These are phyloP conservation scores for Anableps anableps DNA, from an alignment of 2,797 vertebrate species.

Conservation along the genomic window DNA sequence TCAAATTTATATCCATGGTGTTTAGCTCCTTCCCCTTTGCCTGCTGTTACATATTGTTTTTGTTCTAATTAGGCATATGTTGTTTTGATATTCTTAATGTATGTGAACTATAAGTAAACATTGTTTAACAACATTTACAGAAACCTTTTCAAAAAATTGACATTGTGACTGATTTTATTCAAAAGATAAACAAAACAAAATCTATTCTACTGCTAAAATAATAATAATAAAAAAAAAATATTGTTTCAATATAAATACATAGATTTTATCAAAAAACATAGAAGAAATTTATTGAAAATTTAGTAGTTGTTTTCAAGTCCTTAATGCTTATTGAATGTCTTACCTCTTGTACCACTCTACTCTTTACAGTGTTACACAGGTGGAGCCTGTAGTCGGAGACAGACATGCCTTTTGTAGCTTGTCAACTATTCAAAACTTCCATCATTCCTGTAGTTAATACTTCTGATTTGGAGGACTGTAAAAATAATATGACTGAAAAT, in stretches of 20 bases:
- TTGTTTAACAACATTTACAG: too few species aligned
- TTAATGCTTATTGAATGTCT: too few species aligned
- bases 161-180: neutral
- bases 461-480: too few species aligned
- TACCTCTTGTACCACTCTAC: too few species aligned
- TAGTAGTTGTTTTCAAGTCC: neutral
- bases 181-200: neutral
- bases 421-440: too few species aligned
- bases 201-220: neutral
- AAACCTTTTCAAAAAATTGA: neutral
- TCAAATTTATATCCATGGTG: slow-evolving; percentile 25
- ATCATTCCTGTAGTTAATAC: too few species aligned
- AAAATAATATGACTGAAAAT: too few species aligned
- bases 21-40: neutral
- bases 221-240: too few species aligned
- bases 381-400: too few species aligned
- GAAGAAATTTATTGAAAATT: neutral
- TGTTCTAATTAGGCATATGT: neutral
- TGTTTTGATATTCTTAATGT: neutral
- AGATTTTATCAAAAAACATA: neutral
- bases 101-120: neutral
- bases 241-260: neutral
- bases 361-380: too few species aligned
- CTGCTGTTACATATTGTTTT: neutral
- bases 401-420: too few species aligned